These are phyloP conservation scores for Melopsittacus undulatus DNA, from an alignment of 2,797 vertebrate genomes.

Conservation along the genomic window DNA sequence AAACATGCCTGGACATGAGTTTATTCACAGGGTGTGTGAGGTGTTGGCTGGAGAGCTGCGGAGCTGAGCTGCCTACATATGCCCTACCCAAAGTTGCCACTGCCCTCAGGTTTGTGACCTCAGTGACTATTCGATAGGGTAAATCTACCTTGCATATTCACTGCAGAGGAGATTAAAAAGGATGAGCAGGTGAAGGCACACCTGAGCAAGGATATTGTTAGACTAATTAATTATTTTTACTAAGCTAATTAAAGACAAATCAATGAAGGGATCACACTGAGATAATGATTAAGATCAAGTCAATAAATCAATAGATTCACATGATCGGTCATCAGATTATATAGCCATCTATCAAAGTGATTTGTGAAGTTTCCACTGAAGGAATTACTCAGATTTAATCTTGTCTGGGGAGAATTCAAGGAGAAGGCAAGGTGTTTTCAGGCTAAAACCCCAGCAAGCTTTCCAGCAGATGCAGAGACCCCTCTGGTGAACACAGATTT, in stretches of 20 bases:
- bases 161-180: slow-evolving; percentile 13
- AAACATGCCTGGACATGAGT: rapidly evolving
- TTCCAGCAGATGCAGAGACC: not conserved
- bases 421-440: not conserved
- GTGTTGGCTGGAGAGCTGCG: not conserved
- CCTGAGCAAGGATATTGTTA: not conserved
- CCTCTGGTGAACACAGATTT: not conserved
- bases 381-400: slow-evolving; percentile 27
- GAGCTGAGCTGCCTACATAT: not conserved
- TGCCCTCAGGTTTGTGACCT: not conserved
- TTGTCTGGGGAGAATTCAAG: not conserved
- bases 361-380: slow-evolving; percentile 4
- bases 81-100: not conserved
- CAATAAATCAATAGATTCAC: slow-evolving; percentile 9
- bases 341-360: not conserved
- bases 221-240: slow-evolving; percentile 22
- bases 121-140: not conserved
- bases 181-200: not conserved
- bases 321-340: not conserved
- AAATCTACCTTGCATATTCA: not conserved
- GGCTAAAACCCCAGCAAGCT: not conserved
- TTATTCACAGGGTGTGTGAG: not conserved
- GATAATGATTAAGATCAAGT: slow-evolving; percentile 11
- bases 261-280: not conserved
- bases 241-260: slow-evolving; percentile 22